phyloP scores from a whole-genome alignment of 2,797 vertebrate genomes.

The Phylloscopus collybita region DNA sequence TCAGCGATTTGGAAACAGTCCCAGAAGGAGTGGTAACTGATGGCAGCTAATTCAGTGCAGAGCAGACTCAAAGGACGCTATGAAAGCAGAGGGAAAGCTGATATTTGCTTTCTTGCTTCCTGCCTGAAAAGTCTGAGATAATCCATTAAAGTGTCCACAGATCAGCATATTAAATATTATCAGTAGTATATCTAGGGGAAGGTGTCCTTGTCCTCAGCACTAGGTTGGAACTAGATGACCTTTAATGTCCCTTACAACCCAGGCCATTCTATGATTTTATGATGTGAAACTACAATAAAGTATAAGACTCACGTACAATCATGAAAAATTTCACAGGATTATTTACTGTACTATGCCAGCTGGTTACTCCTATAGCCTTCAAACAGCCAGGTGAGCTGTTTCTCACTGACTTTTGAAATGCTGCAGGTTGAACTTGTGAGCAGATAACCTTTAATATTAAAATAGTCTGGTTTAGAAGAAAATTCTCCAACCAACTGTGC shows the following conservation, averaged over 20 bases:
- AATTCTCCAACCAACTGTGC: accelerated
- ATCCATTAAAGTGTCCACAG: background rate
- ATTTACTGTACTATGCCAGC: background rate
- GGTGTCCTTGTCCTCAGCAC: background rate
- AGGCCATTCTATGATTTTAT: background rate
- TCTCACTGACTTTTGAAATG: background rate
- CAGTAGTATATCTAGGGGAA: background rate
- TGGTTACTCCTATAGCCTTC: background rate
- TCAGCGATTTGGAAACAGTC: background rate
- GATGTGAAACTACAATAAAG: background rate
- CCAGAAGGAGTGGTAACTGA: background rate
- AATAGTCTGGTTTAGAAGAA: background rate
- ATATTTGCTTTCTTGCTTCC: background rate
- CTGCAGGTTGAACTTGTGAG: background rate
- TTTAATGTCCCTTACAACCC: background rate
- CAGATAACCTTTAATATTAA: background rate
- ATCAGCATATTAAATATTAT: background rate
- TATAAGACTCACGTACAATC: accelerated
- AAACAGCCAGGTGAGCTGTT: background rate
- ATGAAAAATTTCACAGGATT: background rate
- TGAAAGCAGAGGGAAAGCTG: background rate
- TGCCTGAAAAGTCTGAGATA: background rate
- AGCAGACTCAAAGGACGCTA: background rate
- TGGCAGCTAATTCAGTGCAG: background rate
- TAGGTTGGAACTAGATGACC: background rate